phyloP scores from a whole-genome alignment of 2,797 vertebrate genomes.

The Eulemur coronatus region DNA sequence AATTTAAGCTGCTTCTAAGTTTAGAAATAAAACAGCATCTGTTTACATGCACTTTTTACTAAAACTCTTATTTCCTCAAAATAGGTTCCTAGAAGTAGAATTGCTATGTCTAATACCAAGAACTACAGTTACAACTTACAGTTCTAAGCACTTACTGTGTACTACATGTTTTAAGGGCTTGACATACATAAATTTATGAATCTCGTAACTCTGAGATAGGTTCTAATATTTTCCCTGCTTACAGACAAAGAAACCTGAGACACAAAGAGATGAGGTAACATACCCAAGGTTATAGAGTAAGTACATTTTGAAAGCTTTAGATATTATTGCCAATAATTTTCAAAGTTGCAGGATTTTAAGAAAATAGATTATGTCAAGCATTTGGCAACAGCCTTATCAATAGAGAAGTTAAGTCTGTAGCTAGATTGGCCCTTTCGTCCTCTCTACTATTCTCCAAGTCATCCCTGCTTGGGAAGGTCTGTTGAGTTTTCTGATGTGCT shows the following conservation, averaged over 20 bases:
- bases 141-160: not conserved
- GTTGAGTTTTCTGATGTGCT: not conserved
- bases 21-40: not conserved
- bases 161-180: not conserved
- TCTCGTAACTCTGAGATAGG: not conserved
- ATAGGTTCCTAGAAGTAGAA: slow-evolving; percentile 10
- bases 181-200: not conserved
- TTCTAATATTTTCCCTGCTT: not conserved
- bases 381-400: not conserved
- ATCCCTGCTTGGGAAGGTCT: not conserved
- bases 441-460: not conserved
- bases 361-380: not conserved
- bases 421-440: not conserved
- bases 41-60: slow-evolving; percentile 6
- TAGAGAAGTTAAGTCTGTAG: not conserved
- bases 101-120: not conserved
- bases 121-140: not conserved
- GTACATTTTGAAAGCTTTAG: not conserved
- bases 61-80: not conserved
- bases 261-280: not conserved
- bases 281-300: not conserved
- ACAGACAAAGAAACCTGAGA: not conserved
- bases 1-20: slow-evolving; percentile 27
- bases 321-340: not conserved
- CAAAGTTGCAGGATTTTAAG: slow-evolving; percentile 10